Evolutionary conservation across 2,888 invertebrate genomes (phyloP).

Genomic region (Drosophila heteroneura): DNA sequence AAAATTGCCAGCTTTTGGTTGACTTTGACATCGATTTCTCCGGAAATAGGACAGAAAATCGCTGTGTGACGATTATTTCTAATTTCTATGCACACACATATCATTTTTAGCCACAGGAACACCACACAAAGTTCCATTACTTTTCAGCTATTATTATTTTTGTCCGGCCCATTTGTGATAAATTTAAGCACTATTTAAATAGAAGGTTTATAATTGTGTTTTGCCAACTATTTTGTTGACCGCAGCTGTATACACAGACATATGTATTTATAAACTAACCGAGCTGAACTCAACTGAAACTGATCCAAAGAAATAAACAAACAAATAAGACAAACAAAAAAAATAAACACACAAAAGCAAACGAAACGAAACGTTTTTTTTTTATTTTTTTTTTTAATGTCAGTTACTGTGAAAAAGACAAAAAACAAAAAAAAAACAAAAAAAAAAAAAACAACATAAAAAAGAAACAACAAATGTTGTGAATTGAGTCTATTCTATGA

Average conservation of each 20-base stretch:
- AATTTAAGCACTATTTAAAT: not conserved
- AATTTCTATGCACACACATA: not conserved
- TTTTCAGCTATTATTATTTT: too few relatives aligned
- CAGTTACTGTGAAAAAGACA: conserved; percentile 60
- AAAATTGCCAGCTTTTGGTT: not conserved
- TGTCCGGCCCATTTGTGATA: not conserved
- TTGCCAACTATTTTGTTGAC: not conserved
- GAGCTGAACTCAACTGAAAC: conserved; percentile 42
- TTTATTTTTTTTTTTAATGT: conserved; percentile 47
- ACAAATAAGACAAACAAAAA: conserved; percentile 20
- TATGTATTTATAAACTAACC: conserved; percentile 28
- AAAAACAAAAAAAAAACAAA: conserved; percentile 4
- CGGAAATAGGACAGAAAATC: not conserved
- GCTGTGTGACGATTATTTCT: not conserved
- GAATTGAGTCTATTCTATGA: conserved; percentile 59
- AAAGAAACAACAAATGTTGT: conserved; percentile 24
- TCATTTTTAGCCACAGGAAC: not conserved
- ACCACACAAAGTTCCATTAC: not conserved
- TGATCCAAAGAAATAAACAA: conserved; percentile 32
- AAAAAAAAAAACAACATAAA: not conserved
- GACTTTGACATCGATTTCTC: not conserved
- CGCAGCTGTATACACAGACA: not conserved
- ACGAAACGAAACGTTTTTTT: conserved; percentile 55
- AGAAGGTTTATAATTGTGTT: not conserved
- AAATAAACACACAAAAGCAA: conserved; percentile 46